Conservation (phyloP, 1,140 invertebrate species). For the Diachasmimorpha longicaudata region DNA sequence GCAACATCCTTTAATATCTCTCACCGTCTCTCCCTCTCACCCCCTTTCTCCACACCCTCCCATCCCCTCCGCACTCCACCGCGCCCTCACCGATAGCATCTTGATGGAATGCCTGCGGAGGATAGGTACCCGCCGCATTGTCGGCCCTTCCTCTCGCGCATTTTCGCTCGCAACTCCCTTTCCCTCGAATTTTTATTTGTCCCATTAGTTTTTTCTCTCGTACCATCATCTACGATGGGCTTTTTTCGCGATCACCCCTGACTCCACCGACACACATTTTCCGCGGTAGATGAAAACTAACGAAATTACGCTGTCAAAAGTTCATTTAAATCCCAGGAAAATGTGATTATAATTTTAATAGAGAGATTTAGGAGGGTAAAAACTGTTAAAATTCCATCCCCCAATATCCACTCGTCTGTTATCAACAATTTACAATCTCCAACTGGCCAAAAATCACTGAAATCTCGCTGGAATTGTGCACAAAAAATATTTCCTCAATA, state of each 20-base stretch:
- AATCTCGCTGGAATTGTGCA: too few species aligned
- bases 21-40: conserved; percentile 41
- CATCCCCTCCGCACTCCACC: conserved; percentile 32
- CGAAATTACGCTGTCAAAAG: too few species aligned
- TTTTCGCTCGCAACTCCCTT: conserved; percentile 20
- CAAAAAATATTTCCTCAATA: too few species aligned
- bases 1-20: conserved; percentile 58
- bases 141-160: conserved; percentile 44
- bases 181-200: conserved; percentile 8
- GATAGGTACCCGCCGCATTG: conserved; percentile 56
- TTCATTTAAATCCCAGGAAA: too few species aligned
- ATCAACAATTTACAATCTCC: too few species aligned
- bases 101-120: conserved; percentile 57
- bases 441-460: too few species aligned
- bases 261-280: neutral
- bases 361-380: too few species aligned
- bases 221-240: neutral
- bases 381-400: too few species aligned
- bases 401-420: too few species aligned
- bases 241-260: neutral
- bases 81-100: conserved; percentile 49
- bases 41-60: conserved; percentile 9
- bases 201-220: conserved; percentile 1
- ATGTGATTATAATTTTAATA: too few species aligned
- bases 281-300: neutral